Base-by-base conservation (phyloP, 2,888 invertebrate genomes). In the Mesodorylaimus sp. region DNA sequence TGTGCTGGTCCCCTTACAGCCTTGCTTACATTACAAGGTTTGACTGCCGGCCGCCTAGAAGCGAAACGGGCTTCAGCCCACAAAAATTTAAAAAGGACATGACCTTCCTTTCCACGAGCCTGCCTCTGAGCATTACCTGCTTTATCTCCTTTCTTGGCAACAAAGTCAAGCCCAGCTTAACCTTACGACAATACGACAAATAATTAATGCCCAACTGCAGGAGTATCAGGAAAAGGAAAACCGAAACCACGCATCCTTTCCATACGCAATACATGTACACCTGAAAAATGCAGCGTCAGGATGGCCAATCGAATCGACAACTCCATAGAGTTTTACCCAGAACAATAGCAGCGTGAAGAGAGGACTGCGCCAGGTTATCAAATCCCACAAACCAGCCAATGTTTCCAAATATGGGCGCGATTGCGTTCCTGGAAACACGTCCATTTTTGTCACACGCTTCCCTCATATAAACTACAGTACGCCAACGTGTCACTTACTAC, bases 261-360 rank as follows among this genome's bases (percentile, higher is more conserved):
- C 63, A 69, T 21, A 67, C 63, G 16, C 65, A 62, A 55, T 68
- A 70, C 61, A 69, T 63, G 57, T 68, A 69, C 2, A 68, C 61
- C 68, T 68, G 56, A 26, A 60, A 60, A n/a, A 10, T 13, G 27
- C 21, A 7, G 27, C 50, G n/a, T n/a, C n/a, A n/a, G n/a, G n/a
- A n/a, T 24, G 3, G 16, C 24, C 13, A 10, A 27, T 29, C 24
- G 5, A 28, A 16, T 29, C 26, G 16, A 26, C 27, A 19, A 19
- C 23, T 25, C 29, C 27, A 16, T 19, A 26, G 10, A 13, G 26
- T 38, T 52, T 44, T 23, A 62, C 59, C 7, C 59, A 48, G 38
- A 58, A 54, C 5, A 60, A 52, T 3, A 58, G 56, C 1, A 62
- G 54, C 0, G 60, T 57, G 19, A 57, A 54, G 5, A 61, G 36